phyloP scores from a whole-genome alignment of 2,888 invertebrate species.

The Scaptodrosophila latifasciaeformis region DNA sequence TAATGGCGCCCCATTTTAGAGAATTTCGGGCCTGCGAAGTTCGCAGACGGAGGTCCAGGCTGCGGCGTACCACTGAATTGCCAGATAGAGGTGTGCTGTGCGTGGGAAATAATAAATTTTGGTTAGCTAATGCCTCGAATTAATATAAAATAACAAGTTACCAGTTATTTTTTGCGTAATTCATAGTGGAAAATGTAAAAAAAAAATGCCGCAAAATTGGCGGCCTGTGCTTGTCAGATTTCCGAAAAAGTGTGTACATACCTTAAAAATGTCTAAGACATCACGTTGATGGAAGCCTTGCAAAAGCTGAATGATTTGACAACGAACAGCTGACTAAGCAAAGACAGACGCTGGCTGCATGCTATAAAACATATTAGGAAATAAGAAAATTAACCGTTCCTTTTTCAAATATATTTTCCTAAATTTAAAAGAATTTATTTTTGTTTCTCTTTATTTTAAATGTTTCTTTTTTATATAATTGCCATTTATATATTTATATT shows the following conservation, averaged over 20 bases:
- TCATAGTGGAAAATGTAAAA: conserved; percentile 26
- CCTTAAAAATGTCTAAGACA: background rate
- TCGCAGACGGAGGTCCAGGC: conserved; percentile 62
- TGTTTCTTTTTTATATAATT: conserved; percentile 37
- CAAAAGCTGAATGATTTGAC: background rate
- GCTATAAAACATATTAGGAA: too few relatives aligned
- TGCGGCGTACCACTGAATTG: conserved; percentile 53
- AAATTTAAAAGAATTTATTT: too few relatives aligned
- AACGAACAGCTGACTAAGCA: too few relatives aligned
- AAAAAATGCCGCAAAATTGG: conserved; percentile 34
- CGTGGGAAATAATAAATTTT: too few relatives aligned
- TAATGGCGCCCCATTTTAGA: conserved; percentile 71
- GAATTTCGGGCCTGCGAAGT: conserved; percentile 58
- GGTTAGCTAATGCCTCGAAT: too few relatives aligned
- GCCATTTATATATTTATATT: conserved; percentile 42
- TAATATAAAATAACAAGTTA: conserved; percentile 16
- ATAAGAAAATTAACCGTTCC: too few relatives aligned
- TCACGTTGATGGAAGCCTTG: background rate
- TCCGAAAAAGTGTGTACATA: conserved; percentile 27
- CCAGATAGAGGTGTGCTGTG: conserved; percentile 57
- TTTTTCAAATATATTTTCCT: too few relatives aligned
- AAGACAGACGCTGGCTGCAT: too few relatives aligned
- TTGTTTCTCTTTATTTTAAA: conserved; percentile 7
- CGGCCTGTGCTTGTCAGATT: background rate
- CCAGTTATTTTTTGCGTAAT: conserved; percentile 40